Evolutionary conservation across 2,797 vertebrate genomes (phyloP), one percentile per base, ranked within the genome.

Genomic region (Gallirallus australis): DNA sequence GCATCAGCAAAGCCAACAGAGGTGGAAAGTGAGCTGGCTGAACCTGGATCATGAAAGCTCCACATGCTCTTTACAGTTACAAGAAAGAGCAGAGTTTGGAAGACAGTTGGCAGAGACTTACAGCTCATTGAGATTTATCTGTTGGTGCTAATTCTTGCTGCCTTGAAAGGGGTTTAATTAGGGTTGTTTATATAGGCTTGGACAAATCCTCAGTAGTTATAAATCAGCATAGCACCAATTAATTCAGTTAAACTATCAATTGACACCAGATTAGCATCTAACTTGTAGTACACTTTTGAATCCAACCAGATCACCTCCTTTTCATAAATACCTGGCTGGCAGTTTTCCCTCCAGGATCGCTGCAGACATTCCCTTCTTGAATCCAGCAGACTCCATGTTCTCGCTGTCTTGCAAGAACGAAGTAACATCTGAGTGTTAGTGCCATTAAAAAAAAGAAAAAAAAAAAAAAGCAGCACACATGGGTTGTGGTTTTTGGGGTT

Each of bases 341-440:
- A 77, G 24, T 69, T 92, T 94, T 90, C 13, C 24, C 31, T 86
- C 31, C 12, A 37, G 30, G 42, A 84, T 61, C 48, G n/a, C 37
- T 75, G 53, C 27, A 87, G 68, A 90, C 5, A 12, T 82, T 80
- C 71, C 27, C 64, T 75, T 57, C 53, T 75, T 53, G 45, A 89
- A 94, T 77, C 33, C 30, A 89, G 82, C 68, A 87, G 23, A 48
- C 57, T 70, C 57, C 42, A 35, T 47, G 54, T 78, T 81, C 75
- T 93, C 69, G 15, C n/a, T 70, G 15, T 40, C 66, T 93, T 28
- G 31, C 59, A 33, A 40, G 63, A 45, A 68, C 2, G 4, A 64
- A 89, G 65, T 90, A 93, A 87, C 72, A 81, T 71, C 76, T 90
- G 78, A 89, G 60, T 72, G 88, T 68, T 77, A 93, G 57, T 6